Conservation (phyloP, 2,113 vertebrate species). For the Puntigrus tetrazona region DNA sequence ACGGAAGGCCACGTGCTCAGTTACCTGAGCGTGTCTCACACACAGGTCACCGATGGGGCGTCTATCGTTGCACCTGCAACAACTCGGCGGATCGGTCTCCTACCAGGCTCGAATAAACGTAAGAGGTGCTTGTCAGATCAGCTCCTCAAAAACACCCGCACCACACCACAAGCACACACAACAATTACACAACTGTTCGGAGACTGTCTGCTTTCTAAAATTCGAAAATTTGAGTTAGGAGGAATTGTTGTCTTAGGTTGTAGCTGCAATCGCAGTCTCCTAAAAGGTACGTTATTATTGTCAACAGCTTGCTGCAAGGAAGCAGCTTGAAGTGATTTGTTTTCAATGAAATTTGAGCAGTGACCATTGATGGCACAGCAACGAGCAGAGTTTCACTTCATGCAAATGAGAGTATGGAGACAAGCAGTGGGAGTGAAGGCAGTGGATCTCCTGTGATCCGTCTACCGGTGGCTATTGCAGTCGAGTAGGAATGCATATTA, state of each 20-base stretch:
- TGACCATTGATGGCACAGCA: neutral
- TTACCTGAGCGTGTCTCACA: constrained; percentile 95
- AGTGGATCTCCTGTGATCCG: neutral
- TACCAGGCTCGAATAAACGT: constrained; percentile 99
- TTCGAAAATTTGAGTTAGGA: neutral
- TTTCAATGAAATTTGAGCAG: neutral
- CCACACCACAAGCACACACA: constrained; percentile 54
- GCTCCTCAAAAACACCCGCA: constrained; percentile 89
- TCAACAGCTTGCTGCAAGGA: neutral
- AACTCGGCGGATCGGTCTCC: constrained; percentile 97
- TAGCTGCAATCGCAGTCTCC: neutral
- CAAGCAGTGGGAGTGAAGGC: neutral
- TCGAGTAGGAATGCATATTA: too few species aligned
- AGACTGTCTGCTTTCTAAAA: neutral
- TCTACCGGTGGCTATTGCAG: neutral
- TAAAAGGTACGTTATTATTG: neutral
- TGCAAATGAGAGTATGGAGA: neutral
- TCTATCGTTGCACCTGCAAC: constrained; percentile 97
- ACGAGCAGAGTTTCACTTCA: neutral
- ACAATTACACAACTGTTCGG: neutral
- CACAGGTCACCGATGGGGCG: constrained; percentile 95
- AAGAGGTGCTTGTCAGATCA: constrained; percentile 99
- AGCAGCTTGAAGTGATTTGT: neutral
- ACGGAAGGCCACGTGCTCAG: constrained; percentile 93
- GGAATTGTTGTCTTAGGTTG: neutral